Evolutionary conservation across 2,888 invertebrate species (phyloP).

Genomic region (Iselma pallidipennis): DNA sequence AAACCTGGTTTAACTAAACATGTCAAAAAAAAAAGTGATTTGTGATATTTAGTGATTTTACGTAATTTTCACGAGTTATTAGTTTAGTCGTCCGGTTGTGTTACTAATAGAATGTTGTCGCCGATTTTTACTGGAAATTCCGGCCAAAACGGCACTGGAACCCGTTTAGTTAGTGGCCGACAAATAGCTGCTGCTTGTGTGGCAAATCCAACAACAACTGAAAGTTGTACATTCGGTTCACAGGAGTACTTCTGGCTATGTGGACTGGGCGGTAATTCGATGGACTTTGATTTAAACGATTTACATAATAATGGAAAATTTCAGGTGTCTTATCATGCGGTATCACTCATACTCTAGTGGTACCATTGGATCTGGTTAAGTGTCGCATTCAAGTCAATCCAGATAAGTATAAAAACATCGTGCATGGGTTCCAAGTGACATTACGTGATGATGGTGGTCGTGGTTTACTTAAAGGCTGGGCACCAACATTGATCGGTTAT

Average conservation of each 20-base stretch:
- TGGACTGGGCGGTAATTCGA: constrained; percentile 77
- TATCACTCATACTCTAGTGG: constrained; percentile 91
- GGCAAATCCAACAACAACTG: constrained; percentile 38
- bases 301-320: no score
- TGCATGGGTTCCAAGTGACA: constrained; percentile 84
- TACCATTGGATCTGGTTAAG: constrained; percentile 95
- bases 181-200: constrained; percentile 45
- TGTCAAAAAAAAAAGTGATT: no score
- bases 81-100: no score
- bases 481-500: constrained; percentile 96
- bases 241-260: constrained; percentile 89
- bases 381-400: constrained; percentile 94
- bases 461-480: constrained; percentile 94
- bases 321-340: constrained; percentile 67
- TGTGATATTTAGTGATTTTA: no score
- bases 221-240: constrained; percentile 85
- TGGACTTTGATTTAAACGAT: no score
- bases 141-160: no score
- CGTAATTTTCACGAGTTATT: no score
- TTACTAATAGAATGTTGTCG: no score
- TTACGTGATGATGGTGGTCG: constrained; percentile 83
- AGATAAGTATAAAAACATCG: constrained; percentile 89
- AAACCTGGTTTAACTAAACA: no score
- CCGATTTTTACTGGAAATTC: no score
- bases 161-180: constrained; percentile 49